Base-by-base conservation (phyloP, 2,888 invertebrate genomes). In the Phymatocera aterrima region DNA sequence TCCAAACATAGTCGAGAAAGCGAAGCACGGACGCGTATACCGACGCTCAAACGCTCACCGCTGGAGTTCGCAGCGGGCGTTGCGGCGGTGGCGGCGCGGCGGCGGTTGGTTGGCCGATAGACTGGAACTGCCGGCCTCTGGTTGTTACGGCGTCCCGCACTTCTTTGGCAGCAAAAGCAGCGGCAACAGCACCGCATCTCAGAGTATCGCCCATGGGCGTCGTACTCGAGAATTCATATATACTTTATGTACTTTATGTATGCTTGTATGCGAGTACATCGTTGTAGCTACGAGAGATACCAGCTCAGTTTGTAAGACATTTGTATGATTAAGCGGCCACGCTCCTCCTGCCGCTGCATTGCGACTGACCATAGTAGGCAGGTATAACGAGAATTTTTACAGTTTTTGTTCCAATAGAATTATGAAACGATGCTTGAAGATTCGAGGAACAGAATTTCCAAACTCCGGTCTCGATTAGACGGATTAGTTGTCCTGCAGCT, bases 61-160 rank as follows among this genome's bases (percentile, higher is more conserved):
- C 87, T 84, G 90, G 90, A 87, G 88, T 87, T 83, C 90, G 82
- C 90, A 90, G 90, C 89, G 83, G 88, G 90, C 84, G 84, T 85
- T 86, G 79, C 77, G 88, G 90, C 84, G 84, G 85, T 86, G 79
- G 72, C 83, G 83, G 24, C 43, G 79, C 64, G 48, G 74, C 77
- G 74, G 75, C 77, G 60, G 77, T 74, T 77, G 78, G 60, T 60
- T 83, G 84, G 85, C 86, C 83, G 84, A n/a, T n/a, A n/a, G n/a
- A n/a, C n/a, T n/a, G n/a, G n/a, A n/a, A n/a, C n/a, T n/a, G n/a
- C n/a, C 40, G 46, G 79, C 74, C 54, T 54, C 74, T 65, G 77
- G 54, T 60, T 10, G 37, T 2, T 64, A n/a, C 61, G 61, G 72
- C 54, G 57, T 60, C 75, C 28, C 40, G 75, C 40, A 75, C 68